Evolutionary conservation across 2,797 vertebrate genomes (phyloP), one percentile per base, ranked within the genome.

Genomic region (Halcyon badia): DNA sequence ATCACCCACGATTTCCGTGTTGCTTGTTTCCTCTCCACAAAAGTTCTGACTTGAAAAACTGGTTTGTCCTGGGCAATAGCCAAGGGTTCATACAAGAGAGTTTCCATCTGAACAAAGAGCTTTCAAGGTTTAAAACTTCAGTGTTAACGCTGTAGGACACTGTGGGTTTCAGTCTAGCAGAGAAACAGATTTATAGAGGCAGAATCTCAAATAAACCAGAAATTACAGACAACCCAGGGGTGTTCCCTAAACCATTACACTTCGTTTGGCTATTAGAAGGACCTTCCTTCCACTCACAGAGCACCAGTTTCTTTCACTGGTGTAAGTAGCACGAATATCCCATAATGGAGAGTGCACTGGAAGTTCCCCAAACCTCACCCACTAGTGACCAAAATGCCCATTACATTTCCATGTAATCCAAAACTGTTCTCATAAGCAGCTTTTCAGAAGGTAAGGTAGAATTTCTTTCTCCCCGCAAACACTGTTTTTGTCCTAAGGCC

Each of bases 11-110:
- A 73, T 87, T 62, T 77, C 39, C 11, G 14, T 24, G 21, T 82
- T 87, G 83, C 75, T 93, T 33, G 18, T 68, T 96, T 94, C 92
- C 90, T 75, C 83, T 73, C n/a, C 56, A 84, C 93, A 91, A 66
- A 93, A 79, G 73, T 89, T 66, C 41, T 87, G 78, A 96, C 94
- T 93, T 80, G 96, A 95, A 96, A 95, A 96, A 97, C 96, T 92
- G 89, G 95, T 96, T 96, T 89, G 86, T 52, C 73, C 96, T 96
- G 94, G 81, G 78, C 48, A 49, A 80, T 22, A 83, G 94, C 95
- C 96, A 96, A 89, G 39, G 33, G 68, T 33, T 96, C 84, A 82
- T 70, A 79, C 54, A 89, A 92, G 83, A 61, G 77, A 79, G 60
- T 73, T 90, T 95, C 35, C 28, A 87, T 66, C 68, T 16, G 42